Conservation (phyloP, 2,113 vertebrate species). For the Lota lota region DNA sequence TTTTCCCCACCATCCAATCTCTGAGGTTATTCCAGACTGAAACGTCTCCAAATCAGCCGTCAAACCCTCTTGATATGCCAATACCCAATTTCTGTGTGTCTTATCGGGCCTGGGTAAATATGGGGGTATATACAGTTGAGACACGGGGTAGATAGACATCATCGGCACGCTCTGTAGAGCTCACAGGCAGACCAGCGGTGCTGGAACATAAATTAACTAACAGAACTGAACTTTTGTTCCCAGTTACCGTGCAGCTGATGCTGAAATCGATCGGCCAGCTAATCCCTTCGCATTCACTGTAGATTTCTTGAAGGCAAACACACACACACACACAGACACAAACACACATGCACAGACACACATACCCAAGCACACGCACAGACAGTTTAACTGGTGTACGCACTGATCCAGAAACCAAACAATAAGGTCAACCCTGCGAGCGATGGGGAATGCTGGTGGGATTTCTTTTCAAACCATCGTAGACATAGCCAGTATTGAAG, state of each 20-base stretch:
- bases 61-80: slow-evolving; percentile 35
- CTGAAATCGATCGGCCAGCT: slow-evolving; percentile 50
- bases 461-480: too few relatives aligned
- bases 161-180: slow-evolving; percentile 13
- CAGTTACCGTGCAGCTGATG: slow-evolving; percentile 38
- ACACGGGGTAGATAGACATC: slow-evolving; percentile 12
- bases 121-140: slow-evolving; percentile 18
- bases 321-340: slow-evolving; percentile 14
- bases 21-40: slow-evolving; percentile 29
- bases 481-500: neutral
- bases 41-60: slow-evolving; percentile 34
- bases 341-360: slow-evolving; percentile 6
- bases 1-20: slow-evolving; percentile 24
- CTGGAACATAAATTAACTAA: slow-evolving; percentile 25
- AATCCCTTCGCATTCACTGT: slow-evolving; percentile 33
- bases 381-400: slow-evolving; percentile 5
- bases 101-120: slow-evolving; percentile 15
- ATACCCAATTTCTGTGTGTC: slow-evolving; percentile 31
- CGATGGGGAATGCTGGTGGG: too few relatives aligned
- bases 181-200: slow-evolving; percentile 5
- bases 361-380: slow-evolving; percentile 8
- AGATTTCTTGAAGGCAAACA: slow-evolving; percentile 34
- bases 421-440: neutral
- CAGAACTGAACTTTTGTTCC: slow-evolving; percentile 29
- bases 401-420: slow-evolving; percentile 12